Conservation (phyloP, 37 sponge, comb jelly and placozoan genomes). For the Haliclona indistincta region DNA sequence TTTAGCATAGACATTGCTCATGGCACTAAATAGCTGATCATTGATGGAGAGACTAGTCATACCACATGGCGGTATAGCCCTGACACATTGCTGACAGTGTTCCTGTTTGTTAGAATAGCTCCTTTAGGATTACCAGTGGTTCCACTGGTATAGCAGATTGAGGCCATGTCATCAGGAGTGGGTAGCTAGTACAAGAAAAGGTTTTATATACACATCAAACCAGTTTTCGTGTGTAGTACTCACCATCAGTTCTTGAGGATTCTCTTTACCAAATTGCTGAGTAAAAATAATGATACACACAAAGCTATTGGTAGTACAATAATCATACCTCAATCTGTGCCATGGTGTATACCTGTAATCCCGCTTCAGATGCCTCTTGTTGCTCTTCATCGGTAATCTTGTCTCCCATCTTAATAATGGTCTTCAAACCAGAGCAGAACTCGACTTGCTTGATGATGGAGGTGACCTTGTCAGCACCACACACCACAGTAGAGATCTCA, state of each 20-base stretch:
- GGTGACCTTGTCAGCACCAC: conserved; percentile 48
- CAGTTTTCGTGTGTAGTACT: background rate
- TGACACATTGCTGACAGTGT: conserved; percentile 50
- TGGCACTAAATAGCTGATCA: no score
- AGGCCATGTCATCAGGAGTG: conserved; percentile 64
- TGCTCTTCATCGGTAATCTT: conserved; percentile 43
- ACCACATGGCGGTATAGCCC: conserved; percentile 49
- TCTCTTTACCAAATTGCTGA: conserved; percentile 44
- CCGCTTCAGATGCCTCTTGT: conserved; percentile 8
- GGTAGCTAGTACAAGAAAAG: conserved; percentile 25
- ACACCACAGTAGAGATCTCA: conserved; percentile 52
- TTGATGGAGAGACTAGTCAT: no score
- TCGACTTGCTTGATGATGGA: conserved; percentile 46
- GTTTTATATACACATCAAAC: background rate
- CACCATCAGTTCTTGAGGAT: conserved; percentile 35
- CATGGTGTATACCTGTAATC: conserved; percentile 49
- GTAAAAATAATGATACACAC: background rate
- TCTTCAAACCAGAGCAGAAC: conserved; percentile 34
- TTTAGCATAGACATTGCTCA: no score
- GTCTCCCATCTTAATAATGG: conserved; percentile 60
- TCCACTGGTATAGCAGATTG: conserved; percentile 97
- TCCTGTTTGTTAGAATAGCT: conserved; percentile 84
- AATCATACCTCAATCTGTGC: conserved; percentile 49
- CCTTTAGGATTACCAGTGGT: conserved; percentile 97
- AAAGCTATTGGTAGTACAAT: no score